Conservation (phyloP, 1,140 invertebrate genomes). For the Drosophila obscura region DNA sequence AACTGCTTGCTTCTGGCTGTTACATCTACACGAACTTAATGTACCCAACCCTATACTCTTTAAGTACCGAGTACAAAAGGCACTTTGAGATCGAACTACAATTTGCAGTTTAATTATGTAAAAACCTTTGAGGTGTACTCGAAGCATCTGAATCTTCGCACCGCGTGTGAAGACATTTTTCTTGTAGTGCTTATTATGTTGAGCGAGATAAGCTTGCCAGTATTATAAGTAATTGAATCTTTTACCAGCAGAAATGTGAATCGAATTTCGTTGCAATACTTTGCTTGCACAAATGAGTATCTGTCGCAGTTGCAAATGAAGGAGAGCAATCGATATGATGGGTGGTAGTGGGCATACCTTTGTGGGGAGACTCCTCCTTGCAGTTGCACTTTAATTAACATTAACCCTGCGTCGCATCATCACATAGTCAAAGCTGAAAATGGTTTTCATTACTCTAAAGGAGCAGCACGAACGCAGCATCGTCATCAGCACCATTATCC, state of each 20-base stretch:
- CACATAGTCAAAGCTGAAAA: slow-evolving; percentile 56
- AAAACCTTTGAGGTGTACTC: too few species aligned
- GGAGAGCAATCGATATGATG: slow-evolving; percentile 16
- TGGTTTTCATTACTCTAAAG: slow-evolving; percentile 52
- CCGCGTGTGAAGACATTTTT: too few species aligned
- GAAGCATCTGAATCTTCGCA: too few species aligned
- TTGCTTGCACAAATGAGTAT: slow-evolving; percentile 40
- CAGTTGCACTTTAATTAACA: slow-evolving; percentile 65
- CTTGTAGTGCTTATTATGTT: too few species aligned
- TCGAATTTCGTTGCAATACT: slow-evolving; percentile 36
- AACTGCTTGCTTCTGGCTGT: too few species aligned
- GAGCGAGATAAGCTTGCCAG: too few species aligned
- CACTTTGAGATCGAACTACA: too few species aligned
- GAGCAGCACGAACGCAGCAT: slow-evolving; percentile 12
- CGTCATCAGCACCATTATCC: slow-evolving; percentile 23
- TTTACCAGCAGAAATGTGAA: slow-evolving; percentile 10
- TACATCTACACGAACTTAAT: too few species aligned
- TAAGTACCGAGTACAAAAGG: too few species aligned
- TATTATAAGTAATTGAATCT: neutral
- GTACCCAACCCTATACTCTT: too few species aligned
- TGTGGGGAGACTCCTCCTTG: neutral
- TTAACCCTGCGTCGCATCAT: slow-evolving; percentile 50
- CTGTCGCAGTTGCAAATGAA: slow-evolving; percentile 17
- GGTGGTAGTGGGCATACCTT: slow-evolving; percentile 7
- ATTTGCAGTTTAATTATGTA: too few species aligned